phyloP scores from a whole-genome alignment of 1,140 invertebrate species.

The Laodelphax striatellus region DNA sequence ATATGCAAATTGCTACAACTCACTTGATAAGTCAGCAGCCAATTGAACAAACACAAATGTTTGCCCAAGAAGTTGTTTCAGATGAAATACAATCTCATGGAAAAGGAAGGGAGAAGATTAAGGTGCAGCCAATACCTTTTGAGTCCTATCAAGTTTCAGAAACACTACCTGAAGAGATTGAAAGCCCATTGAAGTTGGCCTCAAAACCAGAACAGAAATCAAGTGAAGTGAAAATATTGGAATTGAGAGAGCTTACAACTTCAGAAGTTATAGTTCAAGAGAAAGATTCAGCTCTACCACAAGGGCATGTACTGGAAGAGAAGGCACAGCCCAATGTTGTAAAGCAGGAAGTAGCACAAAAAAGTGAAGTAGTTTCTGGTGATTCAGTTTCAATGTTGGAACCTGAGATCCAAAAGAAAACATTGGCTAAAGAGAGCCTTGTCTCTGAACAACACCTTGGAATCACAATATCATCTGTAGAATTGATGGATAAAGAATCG shows the following conservation, averaged over 20 bases:
- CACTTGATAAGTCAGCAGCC: slow-evolving; percentile 19
- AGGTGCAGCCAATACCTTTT: slow-evolving; percentile 20
- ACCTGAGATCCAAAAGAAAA: slow-evolving; percentile 24
- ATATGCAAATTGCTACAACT: slow-evolving; percentile 20
- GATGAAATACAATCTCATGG: slow-evolving; percentile 20
- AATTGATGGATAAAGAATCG: slow-evolving; percentile 35
- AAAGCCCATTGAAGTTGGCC: slow-evolving; percentile 26
- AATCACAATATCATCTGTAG: slow-evolving; percentile 38
- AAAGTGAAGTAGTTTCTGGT: slow-evolving; percentile 33
- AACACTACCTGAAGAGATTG: slow-evolving; percentile 29
- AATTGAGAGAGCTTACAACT: slow-evolving; percentile 35
- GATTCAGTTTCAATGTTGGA: slow-evolving; percentile 28
- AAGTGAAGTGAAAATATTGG: slow-evolving; percentile 32
- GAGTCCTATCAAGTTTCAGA: slow-evolving; percentile 27
- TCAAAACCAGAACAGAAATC: slow-evolving; percentile 26
- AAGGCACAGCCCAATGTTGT: slow-evolving; percentile 27
- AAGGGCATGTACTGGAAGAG: slow-evolving; percentile 28
- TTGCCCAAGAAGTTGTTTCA: slow-evolving; percentile 20
- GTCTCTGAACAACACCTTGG: slow-evolving; percentile 34
- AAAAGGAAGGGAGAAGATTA: slow-evolving; percentile 7
- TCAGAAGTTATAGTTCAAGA: slow-evolving; percentile 35
- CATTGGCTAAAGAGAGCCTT: slow-evolving; percentile 29
- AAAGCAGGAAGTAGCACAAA: slow-evolving; percentile 30
- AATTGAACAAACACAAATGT: slow-evolving; percentile 16
- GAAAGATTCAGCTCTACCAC: slow-evolving; percentile 27